Evolutionary conservation across 2,113 vertebrate genomes (phyloP).

Genomic region (cattle (Bos taurus)): DNA sequence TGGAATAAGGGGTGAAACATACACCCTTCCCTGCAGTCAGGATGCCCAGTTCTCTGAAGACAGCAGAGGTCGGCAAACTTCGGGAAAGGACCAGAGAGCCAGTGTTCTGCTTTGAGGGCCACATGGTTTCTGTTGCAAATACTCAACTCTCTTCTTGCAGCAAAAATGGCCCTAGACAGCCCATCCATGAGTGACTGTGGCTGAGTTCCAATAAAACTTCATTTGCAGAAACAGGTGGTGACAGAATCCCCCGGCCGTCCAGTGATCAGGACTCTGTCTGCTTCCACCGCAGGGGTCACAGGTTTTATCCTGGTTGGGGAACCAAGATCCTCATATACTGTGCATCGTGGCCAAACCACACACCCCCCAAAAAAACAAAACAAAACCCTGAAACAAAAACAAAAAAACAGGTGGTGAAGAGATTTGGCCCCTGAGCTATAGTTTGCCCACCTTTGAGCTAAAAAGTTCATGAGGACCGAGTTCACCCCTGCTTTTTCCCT

Average conservation of each 20-base stretch:
- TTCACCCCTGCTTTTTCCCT: neutral
- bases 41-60: neutral
- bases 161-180: neutral
- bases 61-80: too few species aligned
- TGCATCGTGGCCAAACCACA: neutral
- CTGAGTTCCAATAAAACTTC: neutral
- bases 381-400: neutral
- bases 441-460: neutral
- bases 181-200: fast-evolving
- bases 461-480: neutral
- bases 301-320: neutral
- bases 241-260: fast-evolving
- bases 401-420: neutral
- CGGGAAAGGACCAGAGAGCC: neutral
- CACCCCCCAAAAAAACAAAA: neutral
- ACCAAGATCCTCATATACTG: neutral
- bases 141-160: neutral
- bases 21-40: neutral
- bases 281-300: neutral
- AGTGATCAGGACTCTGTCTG: neutral
- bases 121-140: neutral
- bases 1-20: neutral
- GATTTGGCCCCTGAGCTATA: neutral
- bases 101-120: neutral
- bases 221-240: neutral